Base-by-base conservation (phyloP, 2,113 vertebrate genomes). In the Gila orcuttii region DNA sequence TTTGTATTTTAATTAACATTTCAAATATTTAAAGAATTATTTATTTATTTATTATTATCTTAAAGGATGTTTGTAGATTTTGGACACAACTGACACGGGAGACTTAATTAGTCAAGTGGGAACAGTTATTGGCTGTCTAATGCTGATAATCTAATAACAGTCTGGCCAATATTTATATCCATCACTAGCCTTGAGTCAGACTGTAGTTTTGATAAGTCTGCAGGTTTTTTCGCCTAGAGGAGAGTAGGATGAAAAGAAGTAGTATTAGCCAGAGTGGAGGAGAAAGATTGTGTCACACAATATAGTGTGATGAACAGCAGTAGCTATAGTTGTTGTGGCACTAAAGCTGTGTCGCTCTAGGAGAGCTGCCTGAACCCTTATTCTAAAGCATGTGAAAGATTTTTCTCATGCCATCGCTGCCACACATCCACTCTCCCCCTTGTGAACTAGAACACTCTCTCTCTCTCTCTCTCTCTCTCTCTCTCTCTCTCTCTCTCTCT, bases 241-340 rank as follows among this genome's bases (percentile, higher is more conserved):
- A 25, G 31, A 39, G 50, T 83, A 21, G 82, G 82, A 83, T 73
- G 82, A 59, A 73, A 42, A 68, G 68, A 74, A 59, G 50, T 36
- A 73, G 81, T 42, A 83, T 83, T 83, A 59, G 68, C 64, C 7
- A 23, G 66, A 50, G 64, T 69, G 28, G 62, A 73, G 64, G 66
- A 57, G 81, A 68, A 73, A 68, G 52, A 83, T n/a, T n/a, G 82
- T 83, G 82, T 73, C 66, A 83, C 66, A 83, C 21, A 8, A 52
- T 57, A 8, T 73, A n/a, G 50, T 83, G 82, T 73, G 82, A 83
- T 71, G 68, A 83, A 83, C 82, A 83, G 50, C 82, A 83, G 66
- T 73, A 39, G 50, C 31, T 71, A 73, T 39, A 83, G 66, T 73
- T 83, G 68, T 83, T 83, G 82, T 83, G 50, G 82, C 68, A 73